Conservation (phyloP, 2,113 vertebrate genomes). For the Hirundichthys speculiger region DNA sequence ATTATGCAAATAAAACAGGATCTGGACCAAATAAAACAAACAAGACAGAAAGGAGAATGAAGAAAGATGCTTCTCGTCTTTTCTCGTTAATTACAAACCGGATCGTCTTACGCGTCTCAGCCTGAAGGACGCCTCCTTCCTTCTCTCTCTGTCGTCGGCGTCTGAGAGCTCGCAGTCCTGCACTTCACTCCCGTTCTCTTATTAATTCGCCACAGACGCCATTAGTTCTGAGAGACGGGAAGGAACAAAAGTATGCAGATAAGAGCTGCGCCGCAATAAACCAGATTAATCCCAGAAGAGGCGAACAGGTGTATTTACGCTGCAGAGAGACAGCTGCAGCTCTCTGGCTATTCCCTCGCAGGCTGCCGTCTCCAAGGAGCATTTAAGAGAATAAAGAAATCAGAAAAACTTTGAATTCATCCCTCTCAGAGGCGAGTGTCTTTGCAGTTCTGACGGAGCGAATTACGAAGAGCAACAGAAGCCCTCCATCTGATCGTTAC, state of each 20-base stretch:
- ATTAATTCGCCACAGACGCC: too few species aligned
- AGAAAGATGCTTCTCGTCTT: too few species aligned
- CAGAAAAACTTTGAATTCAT: conserved; percentile 24
- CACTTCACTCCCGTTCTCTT: too few species aligned
- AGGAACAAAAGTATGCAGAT: background rate
- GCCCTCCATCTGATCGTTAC: conserved; percentile 33
- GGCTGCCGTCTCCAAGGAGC: conserved; percentile 18
- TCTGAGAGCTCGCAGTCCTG: too few species aligned
- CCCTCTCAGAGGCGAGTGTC: conserved; percentile 36
- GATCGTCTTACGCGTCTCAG: too few species aligned
- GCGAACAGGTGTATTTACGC: conserved; percentile 13
- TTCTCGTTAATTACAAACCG: too few species aligned
- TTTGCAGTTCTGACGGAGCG: conserved; percentile 36
- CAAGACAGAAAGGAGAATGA: too few species aligned
- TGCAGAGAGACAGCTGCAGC: background rate
- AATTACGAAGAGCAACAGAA: conserved; percentile 40
- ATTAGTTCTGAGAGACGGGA: background rate
- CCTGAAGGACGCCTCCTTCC: too few species aligned
- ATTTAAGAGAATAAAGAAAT: conserved; percentile 9
- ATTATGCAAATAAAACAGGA: too few species aligned
- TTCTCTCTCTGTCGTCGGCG: too few species aligned
- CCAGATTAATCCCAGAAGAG: background rate
- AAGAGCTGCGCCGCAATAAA: background rate
- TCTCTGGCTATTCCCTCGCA: background rate
- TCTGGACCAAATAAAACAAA: too few species aligned